Percentiles rank a stretch among this genome's conserved stretches.
Conservation (phyloP, 2,797 vertebrate species). For the Esox masquinongy region DNA sequence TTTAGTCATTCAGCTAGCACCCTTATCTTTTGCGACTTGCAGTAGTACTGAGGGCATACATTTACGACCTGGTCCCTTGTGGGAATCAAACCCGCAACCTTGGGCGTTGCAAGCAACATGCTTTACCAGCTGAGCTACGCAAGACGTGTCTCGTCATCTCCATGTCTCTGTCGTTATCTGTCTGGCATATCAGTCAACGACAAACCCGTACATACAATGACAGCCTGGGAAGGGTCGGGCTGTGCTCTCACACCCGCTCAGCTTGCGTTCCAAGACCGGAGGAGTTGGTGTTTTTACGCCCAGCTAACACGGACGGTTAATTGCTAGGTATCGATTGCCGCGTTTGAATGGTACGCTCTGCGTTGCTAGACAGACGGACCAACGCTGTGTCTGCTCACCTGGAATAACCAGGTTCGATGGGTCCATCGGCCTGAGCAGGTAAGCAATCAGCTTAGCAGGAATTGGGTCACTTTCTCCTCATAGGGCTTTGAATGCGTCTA, state of each 20-base stretch:
- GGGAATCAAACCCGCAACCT: no score
- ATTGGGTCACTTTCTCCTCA: slow-evolving; percentile 22
- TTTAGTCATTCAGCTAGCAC: no score
- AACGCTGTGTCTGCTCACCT: slow-evolving; percentile 38
- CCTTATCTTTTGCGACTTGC: no score
- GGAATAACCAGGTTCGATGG: slow-evolving; percentile 20
- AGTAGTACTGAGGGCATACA: no score
- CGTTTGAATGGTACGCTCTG: background rate
- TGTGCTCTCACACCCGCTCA: background rate
- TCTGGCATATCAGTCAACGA: no score
- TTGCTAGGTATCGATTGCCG: background rate
- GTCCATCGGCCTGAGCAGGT: slow-evolving; percentile 28
- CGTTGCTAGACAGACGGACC: background rate
- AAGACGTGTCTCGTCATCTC: no score
- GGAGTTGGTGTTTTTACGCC: background rate
- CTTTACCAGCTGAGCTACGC: no score
- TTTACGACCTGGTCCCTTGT: no score
- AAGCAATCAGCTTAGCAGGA: slow-evolving; percentile 37
- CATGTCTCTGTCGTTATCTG: no score
- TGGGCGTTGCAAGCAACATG: no score
- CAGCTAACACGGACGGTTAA: background rate
- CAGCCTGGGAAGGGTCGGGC: no score
- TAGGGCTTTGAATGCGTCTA: background rate
- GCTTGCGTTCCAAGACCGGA: background rate
- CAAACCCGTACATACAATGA: no score